Base-by-base conservation (phyloP, 2,888 invertebrate species). In the Pasiphila rectangulata region DNA sequence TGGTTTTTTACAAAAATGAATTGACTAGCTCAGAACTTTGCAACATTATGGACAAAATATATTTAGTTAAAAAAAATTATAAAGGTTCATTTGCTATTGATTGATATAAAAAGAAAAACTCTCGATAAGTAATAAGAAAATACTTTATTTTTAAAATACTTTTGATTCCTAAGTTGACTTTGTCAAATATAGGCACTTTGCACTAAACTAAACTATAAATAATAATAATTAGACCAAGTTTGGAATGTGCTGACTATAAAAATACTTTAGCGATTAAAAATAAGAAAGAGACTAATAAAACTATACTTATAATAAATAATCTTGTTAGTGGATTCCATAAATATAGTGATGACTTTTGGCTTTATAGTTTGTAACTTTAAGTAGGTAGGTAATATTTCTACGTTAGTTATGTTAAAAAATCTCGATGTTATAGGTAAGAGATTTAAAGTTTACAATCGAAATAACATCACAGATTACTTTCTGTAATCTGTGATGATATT, bases 121-220 rank as follows among this genome's bases (percentile, higher is more conserved):
- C 12, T 30, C n/a, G 9, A n/a, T 13, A 29, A 27, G 23, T 37
- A 20, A 29, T 49, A 39, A 36, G 38, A 51, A 51, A 46, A 51
- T 51, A 51, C 42, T 51, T 51, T 51, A 46, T 39, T 51, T n/a
- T 27, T 37, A 42, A 6, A 46, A 46, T 50, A 46, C 24, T 37
- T 12, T 46, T 42, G 25, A 41, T 19, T 41, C 34, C 38, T 24
- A 25, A 36, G 38, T 43, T 20, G 39, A 43, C 27, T 43, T 43
- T 2, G 37, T 47, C 25, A 24, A 23, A 35, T 34, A 48, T 34
- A 48, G 48, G 48, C 48, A 48, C 43, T 39, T 47, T 27, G 24
- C 27, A 27, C 16, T 29, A 35, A 10, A 19, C 19, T 34, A 39
- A 16, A 35, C 34, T 35, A n/a, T n/a, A n/a, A n/a, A n/a, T n/a